Base-by-base conservation (phyloP, 2,888 invertebrate species). In the Tanypteryx hageni region DNA sequence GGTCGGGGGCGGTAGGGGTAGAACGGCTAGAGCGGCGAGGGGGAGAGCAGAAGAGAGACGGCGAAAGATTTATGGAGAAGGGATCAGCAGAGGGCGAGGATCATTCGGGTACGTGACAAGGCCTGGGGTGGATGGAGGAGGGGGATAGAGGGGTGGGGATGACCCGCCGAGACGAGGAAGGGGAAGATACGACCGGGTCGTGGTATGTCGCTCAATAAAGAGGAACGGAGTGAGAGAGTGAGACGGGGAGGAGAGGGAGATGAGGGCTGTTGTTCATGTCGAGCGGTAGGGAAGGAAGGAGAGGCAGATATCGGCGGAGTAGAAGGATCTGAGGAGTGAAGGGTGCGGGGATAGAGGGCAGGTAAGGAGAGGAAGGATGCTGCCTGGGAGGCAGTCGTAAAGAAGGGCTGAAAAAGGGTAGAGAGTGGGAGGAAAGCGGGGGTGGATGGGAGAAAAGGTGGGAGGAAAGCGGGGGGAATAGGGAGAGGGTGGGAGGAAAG, bases 171-270 rank as follows among this genome's bases (percentile, higher is more conserved):
- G 44, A 44, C 44, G 44, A 44, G 76, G 76, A 27, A 10, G 27
- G n/a, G 68, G 68, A 8, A 68, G 68, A 68, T 68, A n/a, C 68
- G 68, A n/a, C 68, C 68, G 22, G 68, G 76, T 76, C 22, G 76
- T 76, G 76, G 76, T 76, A 76, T 76, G 76, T 76, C 76, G 76
- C 76, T 76, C 76, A 76, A 76, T 76, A 76, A 76, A 76, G 76
- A 76, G 27, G 76, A 76, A 18, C 76, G 76, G 7, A 14, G 64
- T 64, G 14, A n/a, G 64, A 14, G 44, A 44, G 44, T 3, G 44
- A 44, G 44, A 44, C 5, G 27, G 22, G 27, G 27, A 13, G 76
- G 7, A 14, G 64, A 18, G 14, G 64, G 64, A 14, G 64, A 64
- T 16, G 76, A 76, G 76, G 27, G 76, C 27, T 27, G 22, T 27